Evolutionary conservation across 2,113 vertebrate genomes (phyloP).

Genomic region (Oreochromis tanganicae): DNA sequence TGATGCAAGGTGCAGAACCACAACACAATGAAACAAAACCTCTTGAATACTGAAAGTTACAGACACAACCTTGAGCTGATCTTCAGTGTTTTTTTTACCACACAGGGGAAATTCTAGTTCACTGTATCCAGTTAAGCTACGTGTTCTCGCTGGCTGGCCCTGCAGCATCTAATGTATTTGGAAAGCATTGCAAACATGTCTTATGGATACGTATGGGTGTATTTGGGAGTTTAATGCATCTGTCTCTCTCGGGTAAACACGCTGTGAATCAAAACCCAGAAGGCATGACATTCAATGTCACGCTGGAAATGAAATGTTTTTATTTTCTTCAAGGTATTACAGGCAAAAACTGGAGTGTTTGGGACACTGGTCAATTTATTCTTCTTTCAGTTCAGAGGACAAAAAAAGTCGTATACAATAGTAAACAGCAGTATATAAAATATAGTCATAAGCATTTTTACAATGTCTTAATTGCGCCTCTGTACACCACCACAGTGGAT

Average conservation of each 20-base stretch:
- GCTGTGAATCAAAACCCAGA: not conserved
- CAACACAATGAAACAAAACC: not conserved
- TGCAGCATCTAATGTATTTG: not conserved
- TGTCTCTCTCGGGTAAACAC: not conserved
- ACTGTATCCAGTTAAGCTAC: not conserved
- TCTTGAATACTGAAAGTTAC: not conserved
- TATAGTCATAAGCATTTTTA: not conserved
- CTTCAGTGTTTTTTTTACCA: not conserved
- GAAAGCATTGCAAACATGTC: not conserved
- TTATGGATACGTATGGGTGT: not conserved
- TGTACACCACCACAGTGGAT: not conserved
- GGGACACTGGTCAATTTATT: not conserved
- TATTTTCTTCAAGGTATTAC: not conserved
- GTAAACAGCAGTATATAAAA: not conserved
- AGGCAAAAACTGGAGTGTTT: not conserved
- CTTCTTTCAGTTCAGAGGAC: not conserved
- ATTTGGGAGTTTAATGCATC: not conserved
- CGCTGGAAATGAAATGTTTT: not conserved
- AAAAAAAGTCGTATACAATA: not conserved
- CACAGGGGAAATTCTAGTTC: not conserved
- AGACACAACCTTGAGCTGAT: conserved; percentile 10
- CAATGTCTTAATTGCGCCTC: not conserved
- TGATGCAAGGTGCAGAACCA: not conserved
- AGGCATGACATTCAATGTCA: not conserved
- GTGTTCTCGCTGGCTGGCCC: not conserved